These are phyloP conservation scores for Dasyornis broadbenti DNA, from an alignment of 2,113 vertebrate genomes.

Conservation along the genomic window DNA sequence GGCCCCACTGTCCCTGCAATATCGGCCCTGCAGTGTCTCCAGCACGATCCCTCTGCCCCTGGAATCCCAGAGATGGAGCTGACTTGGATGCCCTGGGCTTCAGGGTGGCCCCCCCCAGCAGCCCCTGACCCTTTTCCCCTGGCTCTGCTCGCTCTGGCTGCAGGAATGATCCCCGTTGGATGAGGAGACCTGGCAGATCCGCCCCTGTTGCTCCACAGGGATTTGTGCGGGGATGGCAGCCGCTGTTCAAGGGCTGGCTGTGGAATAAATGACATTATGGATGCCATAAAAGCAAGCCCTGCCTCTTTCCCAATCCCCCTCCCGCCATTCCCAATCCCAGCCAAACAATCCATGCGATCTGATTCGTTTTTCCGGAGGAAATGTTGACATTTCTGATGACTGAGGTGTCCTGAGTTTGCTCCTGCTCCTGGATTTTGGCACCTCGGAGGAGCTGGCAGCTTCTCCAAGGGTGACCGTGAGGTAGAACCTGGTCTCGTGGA, in stretches of 20 bases:
- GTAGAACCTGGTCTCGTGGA: neutral
- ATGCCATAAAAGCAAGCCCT: neutral
- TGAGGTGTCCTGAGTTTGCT: neutral
- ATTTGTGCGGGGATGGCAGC: neutral
- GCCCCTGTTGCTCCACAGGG: neutral
- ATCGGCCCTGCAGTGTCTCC: neutral
- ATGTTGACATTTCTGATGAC: neutral
- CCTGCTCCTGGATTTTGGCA: neutral
- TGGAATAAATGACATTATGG: neutral
- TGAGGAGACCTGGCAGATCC: neutral
- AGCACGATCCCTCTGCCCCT: neutral
- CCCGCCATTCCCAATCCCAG: neutral
- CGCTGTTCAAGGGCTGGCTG: neutral
- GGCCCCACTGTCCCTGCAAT: neutral
- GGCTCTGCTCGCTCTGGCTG: neutral
- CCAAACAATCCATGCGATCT: neutral
- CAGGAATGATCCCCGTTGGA: neutral
- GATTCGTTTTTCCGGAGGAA: neutral
- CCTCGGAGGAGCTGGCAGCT: neutral
- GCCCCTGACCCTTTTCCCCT: neutral
- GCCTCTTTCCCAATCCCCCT: neutral
- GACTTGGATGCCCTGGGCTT: neutral
- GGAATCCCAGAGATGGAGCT: neutral
- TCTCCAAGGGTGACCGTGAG: neutral
- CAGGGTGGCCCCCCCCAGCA: neutral